A percentile compares a stretch with the other conserved stretches of the same genome.
Evolutionary conservation across 2,113 vertebrate genomes (phyloP).

Genomic region (Dromaius novaehollandiae): DNA sequence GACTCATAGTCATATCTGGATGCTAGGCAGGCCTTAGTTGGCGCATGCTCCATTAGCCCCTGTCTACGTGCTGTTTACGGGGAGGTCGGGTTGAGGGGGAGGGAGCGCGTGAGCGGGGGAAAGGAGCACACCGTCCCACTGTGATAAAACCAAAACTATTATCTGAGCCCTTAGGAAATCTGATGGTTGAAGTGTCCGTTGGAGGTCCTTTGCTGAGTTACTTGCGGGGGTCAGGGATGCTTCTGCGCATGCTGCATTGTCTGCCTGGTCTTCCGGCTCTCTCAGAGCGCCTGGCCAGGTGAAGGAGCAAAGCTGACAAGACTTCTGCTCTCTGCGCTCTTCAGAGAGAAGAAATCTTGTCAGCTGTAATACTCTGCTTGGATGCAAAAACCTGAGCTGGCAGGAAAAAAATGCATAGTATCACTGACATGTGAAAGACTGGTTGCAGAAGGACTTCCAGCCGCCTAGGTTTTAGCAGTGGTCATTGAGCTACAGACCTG

Average conservation of each 20-base stretch:
- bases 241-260: background rate
- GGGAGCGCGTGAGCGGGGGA: too few relatives aligned
- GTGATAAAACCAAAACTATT: background rate
- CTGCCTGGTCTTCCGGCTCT: constrained; percentile 11
- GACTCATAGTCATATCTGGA: too few relatives aligned
- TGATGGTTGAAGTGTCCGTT: background rate
- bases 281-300: constrained; percentile 4
- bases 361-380: background rate
- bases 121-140: too few relatives aligned
- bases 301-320: background rate
- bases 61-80: too few relatives aligned
- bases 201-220: constrained; percentile 5
- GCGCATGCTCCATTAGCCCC: too few relatives aligned
- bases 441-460: background rate
- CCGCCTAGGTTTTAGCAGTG: background rate
- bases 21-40: too few relatives aligned
- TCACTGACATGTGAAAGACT: background rate
- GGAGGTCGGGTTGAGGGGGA: too few relatives aligned
- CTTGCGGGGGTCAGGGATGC: background rate
- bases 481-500: background rate
- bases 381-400: background rate
- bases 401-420: background rate
- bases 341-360: background rate
- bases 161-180: background rate
- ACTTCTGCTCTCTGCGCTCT: background rate